Evolutionary conservation across 1,140 invertebrate genomes (phyloP).

Genomic region (Drosophila subobscura): DNA sequence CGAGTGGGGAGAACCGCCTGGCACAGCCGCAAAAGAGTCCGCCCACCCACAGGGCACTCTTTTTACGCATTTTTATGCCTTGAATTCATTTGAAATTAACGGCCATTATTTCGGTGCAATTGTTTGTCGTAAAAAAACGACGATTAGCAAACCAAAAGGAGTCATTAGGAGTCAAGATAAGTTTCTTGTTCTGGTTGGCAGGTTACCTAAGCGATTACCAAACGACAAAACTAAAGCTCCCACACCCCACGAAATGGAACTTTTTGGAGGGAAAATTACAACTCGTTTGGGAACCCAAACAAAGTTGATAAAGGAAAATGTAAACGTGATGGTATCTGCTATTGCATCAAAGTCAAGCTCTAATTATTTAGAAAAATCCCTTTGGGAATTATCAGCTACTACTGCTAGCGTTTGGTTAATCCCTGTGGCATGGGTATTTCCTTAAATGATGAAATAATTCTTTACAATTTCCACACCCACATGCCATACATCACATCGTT

Average conservation of each 20-base stretch:
- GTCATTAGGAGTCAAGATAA: slow-evolving; percentile 13
- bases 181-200: slow-evolving; percentile 1
- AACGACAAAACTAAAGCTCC: not conserved
- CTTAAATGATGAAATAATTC: slow-evolving; percentile 4
- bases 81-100: slow-evolving; percentile 46
- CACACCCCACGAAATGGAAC: not conserved
- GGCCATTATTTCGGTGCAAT: slow-evolving; percentile 36
- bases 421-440: not conserved
- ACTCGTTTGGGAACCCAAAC: slow-evolving; percentile 10
- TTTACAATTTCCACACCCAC: slow-evolving; percentile 9
- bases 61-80: slow-evolving; percentile 29
- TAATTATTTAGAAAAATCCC: too few species aligned
- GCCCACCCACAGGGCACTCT: slow-evolving; percentile 13
- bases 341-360: too few species aligned
- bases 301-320: too few species aligned
- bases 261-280: slow-evolving; percentile 4
- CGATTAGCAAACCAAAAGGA: too few species aligned
- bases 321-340: too few species aligned
- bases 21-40: slow-evolving; percentile 21
- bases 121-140: slow-evolving; percentile 41
- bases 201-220: slow-evolving; percentile 20
- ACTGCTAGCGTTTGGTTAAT: not conserved
- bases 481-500: too few species aligned
- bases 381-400: too few species aligned
- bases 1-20: slow-evolving; percentile 19